Conservation (phyloP, 2,797 vertebrate genomes). For the Prunella strophiata region DNA sequence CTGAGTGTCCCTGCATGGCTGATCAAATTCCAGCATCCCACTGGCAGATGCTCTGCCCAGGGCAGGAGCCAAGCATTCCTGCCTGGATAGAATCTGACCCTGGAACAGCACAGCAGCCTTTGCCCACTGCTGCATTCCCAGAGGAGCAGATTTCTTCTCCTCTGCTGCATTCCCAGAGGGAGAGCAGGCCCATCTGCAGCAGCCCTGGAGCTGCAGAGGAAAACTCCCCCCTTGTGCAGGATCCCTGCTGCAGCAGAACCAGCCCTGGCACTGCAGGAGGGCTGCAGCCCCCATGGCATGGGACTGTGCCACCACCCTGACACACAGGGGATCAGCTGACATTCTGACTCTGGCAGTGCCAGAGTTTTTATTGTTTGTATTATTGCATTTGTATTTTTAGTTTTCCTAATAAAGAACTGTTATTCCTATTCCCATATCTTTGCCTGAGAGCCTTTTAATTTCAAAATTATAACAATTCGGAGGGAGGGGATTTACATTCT, state of each 20-base stretch:
- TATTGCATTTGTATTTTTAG: background rate
- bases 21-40: background rate
- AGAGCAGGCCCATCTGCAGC: background rate
- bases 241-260: background rate
- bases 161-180: too few relatives aligned
- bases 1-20: background rate
- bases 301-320: background rate
- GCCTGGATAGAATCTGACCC: background rate
- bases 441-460: background rate
- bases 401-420: background rate
- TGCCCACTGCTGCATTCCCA: too few relatives aligned
- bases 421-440: background rate
- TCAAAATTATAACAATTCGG: background rate
- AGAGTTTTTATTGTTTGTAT: background rate
- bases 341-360: rapidly evolving
- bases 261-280: background rate
- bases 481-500: background rate
- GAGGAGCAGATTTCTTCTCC: too few relatives aligned
- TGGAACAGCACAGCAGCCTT: background rate
- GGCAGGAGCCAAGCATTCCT: background rate
- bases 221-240: background rate
- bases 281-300: background rate
- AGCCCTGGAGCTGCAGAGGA: background rate
- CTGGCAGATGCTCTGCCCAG: background rate
- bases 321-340: rapidly evolving